phyloP scores from a whole-genome alignment of 2,113 vertebrate species.

The Mirounga angustirostris region DNA sequence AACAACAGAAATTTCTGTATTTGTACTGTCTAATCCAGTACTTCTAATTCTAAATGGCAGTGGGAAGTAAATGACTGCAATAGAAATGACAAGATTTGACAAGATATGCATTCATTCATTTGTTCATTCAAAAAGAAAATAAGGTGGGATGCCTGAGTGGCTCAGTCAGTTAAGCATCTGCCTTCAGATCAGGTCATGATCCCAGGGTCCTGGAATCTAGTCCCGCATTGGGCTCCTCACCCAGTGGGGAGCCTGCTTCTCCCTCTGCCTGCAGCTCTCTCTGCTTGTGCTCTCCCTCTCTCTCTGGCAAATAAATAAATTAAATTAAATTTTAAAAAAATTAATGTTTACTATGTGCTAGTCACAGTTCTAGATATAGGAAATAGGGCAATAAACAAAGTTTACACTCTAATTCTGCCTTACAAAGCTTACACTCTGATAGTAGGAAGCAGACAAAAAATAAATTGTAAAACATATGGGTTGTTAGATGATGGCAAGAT shows the following conservation, averaged over 20 bases:
- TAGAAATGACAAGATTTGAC: not conserved
- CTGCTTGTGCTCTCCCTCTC: no score
- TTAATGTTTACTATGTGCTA: not conserved
- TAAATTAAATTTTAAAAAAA: not conserved
- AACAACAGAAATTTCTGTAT: not conserved
- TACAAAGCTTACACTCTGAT: not conserved
- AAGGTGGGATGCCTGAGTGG: not conserved
- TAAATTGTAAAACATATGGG: not conserved
- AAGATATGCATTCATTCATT: not conserved
- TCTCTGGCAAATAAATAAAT: no score
- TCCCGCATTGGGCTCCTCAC: no score
- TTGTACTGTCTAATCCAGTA: not conserved
- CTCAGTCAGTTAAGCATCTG: no score
- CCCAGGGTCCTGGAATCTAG: no score
- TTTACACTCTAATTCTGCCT: not conserved
- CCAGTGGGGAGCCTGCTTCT: no score
- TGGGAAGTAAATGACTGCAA: conserved; percentile 7
- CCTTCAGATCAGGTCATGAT: no score
- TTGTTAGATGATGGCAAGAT: not conserved
- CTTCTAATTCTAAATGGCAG: not conserved
- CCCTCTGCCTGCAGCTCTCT: no score
- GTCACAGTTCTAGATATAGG: conserved; percentile 12
- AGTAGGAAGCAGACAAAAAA: not conserved
- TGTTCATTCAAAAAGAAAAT: conserved; percentile 31
- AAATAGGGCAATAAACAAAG: not conserved